Evolutionary conservation across 2,888 invertebrate species (phyloP), one percentile per base, ranked within the genome.

Genomic region (Tenodera sinensis): DNA sequence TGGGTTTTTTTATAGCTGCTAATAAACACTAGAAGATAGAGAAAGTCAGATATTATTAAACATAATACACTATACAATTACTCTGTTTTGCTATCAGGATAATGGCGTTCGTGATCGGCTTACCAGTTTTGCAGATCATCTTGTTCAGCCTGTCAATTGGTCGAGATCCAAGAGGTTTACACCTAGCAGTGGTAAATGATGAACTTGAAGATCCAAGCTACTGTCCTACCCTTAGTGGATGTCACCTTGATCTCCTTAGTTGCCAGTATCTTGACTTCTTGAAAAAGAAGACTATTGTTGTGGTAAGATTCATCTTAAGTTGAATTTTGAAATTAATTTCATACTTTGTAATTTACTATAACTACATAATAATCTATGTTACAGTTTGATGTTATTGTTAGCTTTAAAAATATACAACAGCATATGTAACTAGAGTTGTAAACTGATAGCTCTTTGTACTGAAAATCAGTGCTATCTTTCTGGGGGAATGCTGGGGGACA

Each of bases 121-220:
- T 98, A 88, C 98, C 98, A 0, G 95, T 98, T 3, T 95, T 96
- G 2, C 98, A 98, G 94, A 97, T 97, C 92, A 94, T 98, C 30
- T 93, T 98, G 85, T 98, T 98, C 94, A 98, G 98, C 92, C 93
- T 97, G 87, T 97, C 98, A 27, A 97, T 98, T 91, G 98, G 98
- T n/a, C 97, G 97, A 92, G 97, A 97, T 92, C 98, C 98, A 0
- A 94, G 94, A 12, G 96, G 96, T 25, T 94, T 98, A 0, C 95
- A 95, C 84, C 93, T 98, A 83, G 98, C 97, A 0, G 95, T 98
- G 47, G 96, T 97, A 42, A 98, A 98, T 93, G 94, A 97, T 91
- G 98, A 98, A 93, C 93, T 96, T 87, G 92, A 94, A 91, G 92
- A 91, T 90, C 92, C 90, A 91, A 92, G 93, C 28, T 89, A 91